Evolutionary conservation across 2,113 vertebrate genomes (phyloP), one percentile per base, ranked within the genome.

Genomic region (Typhlomys cinereus): DNA sequence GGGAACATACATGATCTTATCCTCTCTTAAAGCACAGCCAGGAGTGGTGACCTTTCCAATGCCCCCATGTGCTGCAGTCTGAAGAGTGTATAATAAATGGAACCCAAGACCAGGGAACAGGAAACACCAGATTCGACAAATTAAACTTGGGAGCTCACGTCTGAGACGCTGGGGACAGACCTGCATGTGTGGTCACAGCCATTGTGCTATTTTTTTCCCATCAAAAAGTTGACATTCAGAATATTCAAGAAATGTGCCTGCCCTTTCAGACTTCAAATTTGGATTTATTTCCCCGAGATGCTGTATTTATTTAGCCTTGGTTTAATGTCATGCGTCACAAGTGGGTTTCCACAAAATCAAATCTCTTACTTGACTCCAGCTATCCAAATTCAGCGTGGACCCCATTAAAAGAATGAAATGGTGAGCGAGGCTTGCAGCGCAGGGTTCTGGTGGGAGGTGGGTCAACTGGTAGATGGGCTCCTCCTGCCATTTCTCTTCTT

Each of bases 201-300:
- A 73, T 88, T 97, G 97, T 94, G 90, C 96, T 98, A 93, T 93
- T 96, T 97, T 97, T 71, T 59, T 23, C 25, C 96, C 98, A 98
- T 98, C 97, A 95, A 95, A 89, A 87, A 92, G 61, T 88, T 98
- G 98, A 98, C 98, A 98, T 98, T 98, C 98, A 98, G 94, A 97
- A 93, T 97, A 97, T 87, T 97, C 96, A 95, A 96, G 98, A 98
- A 97, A 97, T 97, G 98, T 46, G 94, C 94, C 94, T 98, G 98
- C 97, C 98, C 98, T 98, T 98, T 98, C 94, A 83, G 91, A 57
- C 89, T 96, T 95, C 92, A 97, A 96, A 97, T 98, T 94, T 93
- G 78, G 93, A 97, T 98, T 97, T 97, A 96, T 97, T 97, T 97
- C 96, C 96, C 91, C 48, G 88, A 93, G 83, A 50, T 95, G 94